Percentiles rank a stretch among this genome's conserved stretches.
Conservation (phyloP, 2,888 invertebrate species). For the Hypolimnas misippus region DNA sequence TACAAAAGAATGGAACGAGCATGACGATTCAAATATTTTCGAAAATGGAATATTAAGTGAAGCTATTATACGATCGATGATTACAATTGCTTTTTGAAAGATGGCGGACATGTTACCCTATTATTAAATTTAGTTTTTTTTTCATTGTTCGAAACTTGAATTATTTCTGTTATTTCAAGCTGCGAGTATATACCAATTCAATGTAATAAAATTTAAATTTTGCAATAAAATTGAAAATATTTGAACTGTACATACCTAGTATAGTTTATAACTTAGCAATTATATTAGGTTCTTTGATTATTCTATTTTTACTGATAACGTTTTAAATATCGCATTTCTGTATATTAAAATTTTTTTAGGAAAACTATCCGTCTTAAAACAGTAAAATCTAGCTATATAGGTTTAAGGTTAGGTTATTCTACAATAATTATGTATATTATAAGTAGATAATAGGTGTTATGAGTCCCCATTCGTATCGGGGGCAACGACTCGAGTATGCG, state of each 20-base stretch:
- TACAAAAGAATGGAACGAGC: constrained; percentile 80
- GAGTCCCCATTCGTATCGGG: constrained; percentile 70
- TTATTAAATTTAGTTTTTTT: constrained; percentile 66
- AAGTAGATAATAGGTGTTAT: constrained; percentile 52
- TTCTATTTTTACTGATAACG: no score
- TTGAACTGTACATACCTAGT: no score
- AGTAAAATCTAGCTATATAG: no score
- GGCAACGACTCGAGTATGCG: constrained; percentile 77
- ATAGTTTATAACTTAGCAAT: no score
- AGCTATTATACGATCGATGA: constrained; percentile 79
- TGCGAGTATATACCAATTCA: neutral
- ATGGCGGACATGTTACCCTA: constrained; percentile 54
- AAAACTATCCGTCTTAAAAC: no score
- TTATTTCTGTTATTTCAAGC: constrained; percentile 25
- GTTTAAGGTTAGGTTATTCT: no score
- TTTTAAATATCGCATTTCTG: no score
- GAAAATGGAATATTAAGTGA: constrained; percentile 83
- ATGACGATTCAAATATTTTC: constrained; percentile 83
- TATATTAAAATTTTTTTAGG: no score
- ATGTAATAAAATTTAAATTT: no score
- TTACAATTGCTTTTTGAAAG: constrained; percentile 64
- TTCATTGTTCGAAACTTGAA: constrained; percentile 23
- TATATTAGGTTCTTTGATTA: no score
- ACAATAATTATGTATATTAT: constrained; percentile 29
- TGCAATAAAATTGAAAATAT: no score